Evolutionary conservation across 2,888 invertebrate genomes (phyloP), one percentile per base, ranked within the genome.

Genomic region (Orthonychiurus folsomi): DNA sequence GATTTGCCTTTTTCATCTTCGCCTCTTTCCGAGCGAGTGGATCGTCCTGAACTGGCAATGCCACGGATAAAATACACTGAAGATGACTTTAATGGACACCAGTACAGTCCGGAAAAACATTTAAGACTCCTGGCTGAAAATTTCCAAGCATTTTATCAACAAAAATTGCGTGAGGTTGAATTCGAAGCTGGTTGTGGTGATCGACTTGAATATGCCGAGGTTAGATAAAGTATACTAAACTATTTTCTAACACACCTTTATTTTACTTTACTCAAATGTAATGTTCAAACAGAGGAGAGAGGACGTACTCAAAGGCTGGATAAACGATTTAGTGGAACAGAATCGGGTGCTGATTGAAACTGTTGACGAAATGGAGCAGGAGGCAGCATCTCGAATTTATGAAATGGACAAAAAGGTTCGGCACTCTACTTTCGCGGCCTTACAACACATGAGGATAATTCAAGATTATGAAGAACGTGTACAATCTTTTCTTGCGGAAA

Each of bases 341-440:
- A 60, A 60, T 55, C 54, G 12, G 21, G 55, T 54, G 26, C 20
- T 60, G 23, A 60, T 60, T 3, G 54, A 60, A 37, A 60, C 60
- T 3, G 55, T 60, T 5, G 60, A 48, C 12, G 60, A 60, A 21
- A 28, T 60, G 72, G 87, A 87, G 76, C 75, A 78, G 25, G 85
- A 86, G 72, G 84, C 86, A 56, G 82, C 82, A 23, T 77, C 80
- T 58, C 79, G 83, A 69, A 81, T 86, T 24, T 76, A 80, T 66
- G 73, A 81, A 63, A 75, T 85, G 50, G 81, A 82, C 73, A 79
- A 80, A 55, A 81, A 81, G 73, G 75, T 83, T 60, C 76, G 77
- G 53, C 77, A 79, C 63, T 79, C 79, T 21, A 53, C 61, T 20
- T 58, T 61, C 21, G 25, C 76, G n/a, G 66, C 70, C 0, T 65